Percentiles rank a stretch among this genome's conserved stretches.
These are phyloP conservation scores for Epizoanthus ramosus DNA, from an alignment of 92 coral and sea anemone genomes.

Conservation along the genomic window DNA sequence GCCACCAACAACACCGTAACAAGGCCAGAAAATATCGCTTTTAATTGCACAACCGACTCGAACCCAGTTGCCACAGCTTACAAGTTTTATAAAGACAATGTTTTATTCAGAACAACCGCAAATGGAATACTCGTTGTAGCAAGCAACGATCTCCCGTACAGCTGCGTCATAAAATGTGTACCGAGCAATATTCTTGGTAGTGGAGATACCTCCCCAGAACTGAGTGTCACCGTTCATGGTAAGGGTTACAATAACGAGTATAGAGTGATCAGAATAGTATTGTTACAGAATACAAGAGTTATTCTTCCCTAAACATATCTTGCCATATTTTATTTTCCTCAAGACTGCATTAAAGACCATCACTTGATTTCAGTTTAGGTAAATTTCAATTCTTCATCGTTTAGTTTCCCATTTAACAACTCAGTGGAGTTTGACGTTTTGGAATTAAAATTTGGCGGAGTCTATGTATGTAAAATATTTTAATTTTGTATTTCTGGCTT, in stretches of 20 bases:
- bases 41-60: constrained; percentile 23
- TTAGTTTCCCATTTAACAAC: no score
- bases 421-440: neutral
- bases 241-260: neutral
- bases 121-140: constrained; percentile 13
- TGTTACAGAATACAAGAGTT: no score
- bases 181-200: constrained; percentile 2
- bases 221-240: constrained; percentile 13
- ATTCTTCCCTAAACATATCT: no score
- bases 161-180: neutral
- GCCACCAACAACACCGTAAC: constrained; percentile 15
- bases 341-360: no score
- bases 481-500: no score
- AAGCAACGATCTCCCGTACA: neutral
- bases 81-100: constrained; percentile 11
- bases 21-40: constrained; percentile 12
- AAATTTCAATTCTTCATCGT: no score
- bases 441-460: neutral
- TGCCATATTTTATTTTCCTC: no score
- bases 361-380: no score
- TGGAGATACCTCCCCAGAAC: neutral
- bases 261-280: no score
- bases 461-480: neutral
- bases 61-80: constrained; percentile 6
- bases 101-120: neutral